Conservation (phyloP, 2,888 invertebrate genomes). For the Seira ritae region DNA sequence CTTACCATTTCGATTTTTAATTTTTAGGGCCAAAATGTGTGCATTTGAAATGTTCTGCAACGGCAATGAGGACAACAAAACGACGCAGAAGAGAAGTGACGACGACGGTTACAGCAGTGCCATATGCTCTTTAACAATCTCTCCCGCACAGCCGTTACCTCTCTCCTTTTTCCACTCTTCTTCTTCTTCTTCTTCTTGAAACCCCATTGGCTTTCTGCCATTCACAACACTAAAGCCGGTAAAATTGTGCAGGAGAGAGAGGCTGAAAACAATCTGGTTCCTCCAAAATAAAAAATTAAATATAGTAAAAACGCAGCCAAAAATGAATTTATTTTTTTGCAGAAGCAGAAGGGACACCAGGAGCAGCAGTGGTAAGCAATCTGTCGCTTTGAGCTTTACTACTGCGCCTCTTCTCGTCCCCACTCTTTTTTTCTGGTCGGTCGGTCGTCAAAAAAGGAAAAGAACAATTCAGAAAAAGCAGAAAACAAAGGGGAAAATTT, state of each 20-base stretch:
- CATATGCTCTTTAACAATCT: constrained; percentile 64
- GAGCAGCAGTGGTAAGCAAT: neutral
- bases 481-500: constrained; percentile 35
- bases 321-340: neutral
- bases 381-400: constrained; percentile 20
- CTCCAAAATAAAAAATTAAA: constrained; percentile 31
- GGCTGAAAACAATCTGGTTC: constrained; percentile 40
- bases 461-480: constrained; percentile 2
- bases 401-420: neutral
- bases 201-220: constrained; percentile 67
- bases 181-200: neutral
- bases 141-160: constrained; percentile 32
- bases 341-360: neutral
- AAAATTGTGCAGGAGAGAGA: neutral
- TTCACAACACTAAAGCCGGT: constrained; percentile 63
- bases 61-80: constrained; percentile 31
- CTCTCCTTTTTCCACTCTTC: neutral
- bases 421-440: neutral
- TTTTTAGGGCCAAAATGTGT: constrained; percentile 35
- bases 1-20: constrained; percentile 3
- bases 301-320: constrained; percentile 21
- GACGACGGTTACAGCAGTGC: constrained; percentile 29
- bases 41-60: constrained; percentile 61
- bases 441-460: constrained; percentile 15
- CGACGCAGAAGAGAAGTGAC: neutral